Evolutionary conservation across 2,797 vertebrate species (phyloP).

Genomic region (Enteromius fasciolatus): DNA sequence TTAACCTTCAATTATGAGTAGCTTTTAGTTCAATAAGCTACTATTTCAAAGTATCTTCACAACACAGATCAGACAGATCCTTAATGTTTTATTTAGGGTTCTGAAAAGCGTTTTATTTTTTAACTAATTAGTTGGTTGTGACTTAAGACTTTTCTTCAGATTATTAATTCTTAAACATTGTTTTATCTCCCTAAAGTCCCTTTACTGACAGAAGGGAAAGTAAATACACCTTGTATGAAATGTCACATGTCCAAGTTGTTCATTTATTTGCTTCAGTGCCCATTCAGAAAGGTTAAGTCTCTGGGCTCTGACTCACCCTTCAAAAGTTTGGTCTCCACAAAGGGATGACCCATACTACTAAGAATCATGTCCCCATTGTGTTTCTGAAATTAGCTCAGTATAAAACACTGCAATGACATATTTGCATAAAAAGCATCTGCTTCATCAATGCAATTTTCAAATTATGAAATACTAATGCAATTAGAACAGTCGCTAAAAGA

Average conservation of each 20-base stretch:
- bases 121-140: not conserved
- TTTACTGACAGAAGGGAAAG: conserved; percentile 2
- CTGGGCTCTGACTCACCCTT: conserved; percentile 5
- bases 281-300: conserved; percentile 4
- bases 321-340: not conserved
- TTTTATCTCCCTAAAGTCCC: not conserved
- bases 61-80: too few relatives aligned
- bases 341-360: not conserved
- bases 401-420: not conserved
- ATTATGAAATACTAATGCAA: conserved; percentile 20
- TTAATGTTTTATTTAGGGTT: not conserved
- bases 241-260: not conserved
- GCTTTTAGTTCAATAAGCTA: not conserved
- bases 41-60: not conserved
- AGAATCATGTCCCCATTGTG: not conserved
- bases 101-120: not conserved
- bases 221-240: not conserved
- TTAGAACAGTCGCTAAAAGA: conserved; percentile 31
- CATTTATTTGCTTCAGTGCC: conserved; percentile 11
- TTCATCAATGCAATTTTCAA: conserved; percentile 21
- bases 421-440: conserved; percentile 26
- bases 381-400: not conserved
- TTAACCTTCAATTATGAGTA: not conserved
- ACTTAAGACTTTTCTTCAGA: not conserved
- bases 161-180: not conserved